phyloP scores from a whole-genome alignment of 2,888 invertebrate species.

The Rhynchonema sp. region DNA sequence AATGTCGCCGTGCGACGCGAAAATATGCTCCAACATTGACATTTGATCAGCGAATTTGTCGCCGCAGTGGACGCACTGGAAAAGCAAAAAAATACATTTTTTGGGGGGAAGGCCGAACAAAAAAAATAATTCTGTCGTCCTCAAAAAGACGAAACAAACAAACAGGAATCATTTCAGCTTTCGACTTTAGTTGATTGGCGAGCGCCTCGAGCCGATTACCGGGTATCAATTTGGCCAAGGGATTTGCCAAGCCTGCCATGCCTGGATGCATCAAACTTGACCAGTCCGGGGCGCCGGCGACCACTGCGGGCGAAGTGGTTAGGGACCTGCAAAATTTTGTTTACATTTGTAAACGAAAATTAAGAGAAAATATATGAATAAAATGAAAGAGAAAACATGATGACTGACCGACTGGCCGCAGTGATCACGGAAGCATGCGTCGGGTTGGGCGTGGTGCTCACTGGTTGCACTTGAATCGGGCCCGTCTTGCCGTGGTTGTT shows the following conservation, averaged over 20 bases:
- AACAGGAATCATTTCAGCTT: not conserved
- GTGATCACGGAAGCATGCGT: not conserved
- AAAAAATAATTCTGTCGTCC: not conserved
- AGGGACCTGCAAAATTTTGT: no score
- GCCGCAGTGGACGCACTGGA: not conserved
- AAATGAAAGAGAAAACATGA: no score
- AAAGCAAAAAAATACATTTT: not conserved
- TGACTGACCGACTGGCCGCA: not conserved
- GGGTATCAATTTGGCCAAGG: no score
- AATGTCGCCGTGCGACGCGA: not conserved
- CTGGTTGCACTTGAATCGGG: no score
- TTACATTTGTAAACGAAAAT: no score
- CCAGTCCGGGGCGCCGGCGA: no score
- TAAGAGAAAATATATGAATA: no score
- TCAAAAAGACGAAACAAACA: not conserved
- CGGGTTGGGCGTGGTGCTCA: no score
- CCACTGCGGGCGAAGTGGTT: no score
- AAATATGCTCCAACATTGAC: not conserved
- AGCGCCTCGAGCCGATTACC: not conserved
- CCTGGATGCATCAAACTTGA: no score
- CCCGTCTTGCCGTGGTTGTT: not conserved
- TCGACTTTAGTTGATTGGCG: not conserved
- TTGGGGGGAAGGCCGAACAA: no score
- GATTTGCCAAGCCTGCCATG: no score
- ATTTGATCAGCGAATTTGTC: not conserved